These are phyloP conservation scores for Eulemur coronatus DNA, from an alignment of 2,797 vertebrate genomes.

Conservation along the genomic window DNA sequence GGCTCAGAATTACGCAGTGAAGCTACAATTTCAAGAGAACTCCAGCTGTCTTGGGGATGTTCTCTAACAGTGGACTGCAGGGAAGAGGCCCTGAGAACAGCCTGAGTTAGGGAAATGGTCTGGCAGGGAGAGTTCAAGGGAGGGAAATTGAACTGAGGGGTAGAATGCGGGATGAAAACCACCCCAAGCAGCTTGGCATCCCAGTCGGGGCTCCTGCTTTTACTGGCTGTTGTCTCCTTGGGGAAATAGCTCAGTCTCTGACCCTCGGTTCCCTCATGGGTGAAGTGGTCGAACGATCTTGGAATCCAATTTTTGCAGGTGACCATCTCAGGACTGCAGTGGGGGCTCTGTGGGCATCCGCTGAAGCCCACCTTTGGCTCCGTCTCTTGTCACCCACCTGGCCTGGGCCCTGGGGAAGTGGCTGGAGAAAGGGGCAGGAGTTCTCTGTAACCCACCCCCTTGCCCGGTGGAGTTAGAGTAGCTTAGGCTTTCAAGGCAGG, in stretches of 20 bases:
- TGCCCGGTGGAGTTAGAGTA: accelerated
- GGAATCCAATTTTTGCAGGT: neutral
- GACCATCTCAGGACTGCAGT: neutral
- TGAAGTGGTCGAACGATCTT: neutral
- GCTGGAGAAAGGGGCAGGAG: neutral
- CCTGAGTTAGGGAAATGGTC: neutral
- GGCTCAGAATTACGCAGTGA: neutral
- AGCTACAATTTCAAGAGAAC: neutral
- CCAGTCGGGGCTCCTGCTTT: neutral
- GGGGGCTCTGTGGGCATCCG: neutral
- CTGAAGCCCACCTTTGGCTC: accelerated
- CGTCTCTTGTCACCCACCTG: accelerated
- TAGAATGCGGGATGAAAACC: neutral
- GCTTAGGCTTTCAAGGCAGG: neutral
- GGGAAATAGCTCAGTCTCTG: neutral
- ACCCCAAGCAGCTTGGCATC: accelerated
- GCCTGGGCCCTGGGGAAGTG: neutral
- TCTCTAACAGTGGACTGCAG: neutral
- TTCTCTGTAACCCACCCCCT: too few relatives aligned
- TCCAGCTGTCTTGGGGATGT: neutral
- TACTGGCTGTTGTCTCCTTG: neutral
- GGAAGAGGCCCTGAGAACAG: accelerated
- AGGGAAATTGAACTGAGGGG: too few relatives aligned
- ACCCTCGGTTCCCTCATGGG: neutral
- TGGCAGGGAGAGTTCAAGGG: accelerated